phyloP scores from a whole-genome alignment of 2,113 vertebrate species.

The Sylvicapra grimmia region DNA sequence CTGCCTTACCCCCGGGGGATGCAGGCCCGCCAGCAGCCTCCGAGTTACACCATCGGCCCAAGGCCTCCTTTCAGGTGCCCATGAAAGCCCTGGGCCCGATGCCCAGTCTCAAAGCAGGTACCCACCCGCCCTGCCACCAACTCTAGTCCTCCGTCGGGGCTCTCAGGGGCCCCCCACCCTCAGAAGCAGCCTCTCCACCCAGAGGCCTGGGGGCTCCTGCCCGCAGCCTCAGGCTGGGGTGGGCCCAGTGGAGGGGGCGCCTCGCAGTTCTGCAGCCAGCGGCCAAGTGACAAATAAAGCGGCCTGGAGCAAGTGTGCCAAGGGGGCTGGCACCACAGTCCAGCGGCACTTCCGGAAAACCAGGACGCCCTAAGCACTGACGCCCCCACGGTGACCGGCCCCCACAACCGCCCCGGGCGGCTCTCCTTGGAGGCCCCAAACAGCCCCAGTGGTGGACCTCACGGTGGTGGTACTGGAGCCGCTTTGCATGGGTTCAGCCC shows the following conservation, averaged over 20 bases:
- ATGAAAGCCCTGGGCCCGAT: background rate
- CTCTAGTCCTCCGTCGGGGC: background rate
- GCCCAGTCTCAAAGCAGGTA: background rate
- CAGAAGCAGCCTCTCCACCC: background rate
- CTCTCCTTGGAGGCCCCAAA: background rate
- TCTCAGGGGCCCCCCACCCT: background rate
- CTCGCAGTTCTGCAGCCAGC: fast-evolving
- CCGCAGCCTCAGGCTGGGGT: background rate
- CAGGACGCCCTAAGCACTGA: background rate
- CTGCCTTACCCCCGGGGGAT: background rate
- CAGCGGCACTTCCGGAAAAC: background rate
- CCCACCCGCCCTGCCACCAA: background rate
- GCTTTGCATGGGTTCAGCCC: background rate
- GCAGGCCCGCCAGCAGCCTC: background rate
- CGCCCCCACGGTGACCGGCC: fast-evolving
- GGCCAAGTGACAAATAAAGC: background rate
- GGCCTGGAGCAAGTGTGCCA: fast-evolving
- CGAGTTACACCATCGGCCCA: background rate
- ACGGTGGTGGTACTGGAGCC: fast-evolving
- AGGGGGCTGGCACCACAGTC: background rate
- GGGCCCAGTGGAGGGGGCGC: background rate
- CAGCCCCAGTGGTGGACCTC: background rate
- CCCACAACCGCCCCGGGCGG: fast-evolving
- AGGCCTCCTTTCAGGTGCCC: background rate
- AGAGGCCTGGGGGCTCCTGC: background rate